phyloP scores from a whole-genome alignment of 2,888 invertebrate genomes.

The Aphrophora alni region DNA sequence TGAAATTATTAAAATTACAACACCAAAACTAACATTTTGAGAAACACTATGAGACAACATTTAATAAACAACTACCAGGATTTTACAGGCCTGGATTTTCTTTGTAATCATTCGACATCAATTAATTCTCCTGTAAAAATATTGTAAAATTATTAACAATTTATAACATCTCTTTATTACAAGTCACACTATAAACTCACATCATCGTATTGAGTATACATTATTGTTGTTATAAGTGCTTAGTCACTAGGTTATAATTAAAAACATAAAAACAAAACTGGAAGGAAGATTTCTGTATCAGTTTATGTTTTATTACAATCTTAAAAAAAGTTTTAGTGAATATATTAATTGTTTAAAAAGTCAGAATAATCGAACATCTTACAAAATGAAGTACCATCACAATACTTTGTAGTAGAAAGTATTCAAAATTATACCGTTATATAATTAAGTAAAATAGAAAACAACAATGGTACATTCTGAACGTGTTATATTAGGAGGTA shows the following conservation, averaged over 20 bases:
- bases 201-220: neutral
- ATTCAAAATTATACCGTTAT: too few species aligned
- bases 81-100: neutral
- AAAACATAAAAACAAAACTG: neutral
- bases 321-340: too few species aligned
- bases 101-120: neutral
- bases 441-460: too few species aligned
- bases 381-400: too few species aligned
- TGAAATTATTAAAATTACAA: neutral
- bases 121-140: neutral
- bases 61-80: neutral
- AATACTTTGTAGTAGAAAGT: too few species aligned
- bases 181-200: neutral
- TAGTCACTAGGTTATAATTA: neutral
- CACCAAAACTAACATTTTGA: conserved; percentile 4
- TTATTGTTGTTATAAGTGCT: neutral
- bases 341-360: too few species aligned
- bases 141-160: conserved; percentile 2
- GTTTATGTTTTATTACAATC: too few species aligned
- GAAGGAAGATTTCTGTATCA: neutral
- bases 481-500: too few species aligned
- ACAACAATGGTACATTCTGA: too few species aligned
- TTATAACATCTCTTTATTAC: neutral
- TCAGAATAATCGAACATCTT: too few species aligned
- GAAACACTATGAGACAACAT: neutral